A percentile compares a stretch with the other conserved stretches of the same genome.
Conservation (phyloP, 2,797 vertebrate genomes). For the Phylloscopus collybita region DNA sequence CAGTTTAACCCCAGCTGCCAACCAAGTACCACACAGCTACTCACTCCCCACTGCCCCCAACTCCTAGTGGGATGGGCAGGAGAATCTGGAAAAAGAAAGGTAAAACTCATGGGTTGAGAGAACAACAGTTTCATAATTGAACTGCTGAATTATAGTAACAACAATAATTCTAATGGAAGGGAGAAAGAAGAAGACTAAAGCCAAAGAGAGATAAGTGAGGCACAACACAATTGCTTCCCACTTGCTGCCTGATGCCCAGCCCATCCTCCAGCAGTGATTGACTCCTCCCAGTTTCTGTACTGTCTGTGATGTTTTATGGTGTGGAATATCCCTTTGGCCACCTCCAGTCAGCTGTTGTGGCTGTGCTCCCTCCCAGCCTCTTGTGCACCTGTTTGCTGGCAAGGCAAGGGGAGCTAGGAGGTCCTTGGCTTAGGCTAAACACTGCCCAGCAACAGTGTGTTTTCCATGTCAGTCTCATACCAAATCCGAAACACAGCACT, state of each 20-base stretch:
- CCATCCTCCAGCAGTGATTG: neutral
- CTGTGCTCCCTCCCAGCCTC: neutral
- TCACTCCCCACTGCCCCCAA: fast-evolving
- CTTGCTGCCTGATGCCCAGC: neutral
- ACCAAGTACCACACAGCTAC: neutral
- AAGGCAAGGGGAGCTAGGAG: neutral
- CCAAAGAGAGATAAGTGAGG: neutral
- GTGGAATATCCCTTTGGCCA: neutral
- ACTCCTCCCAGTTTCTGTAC: neutral
- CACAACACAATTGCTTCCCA: neutral
- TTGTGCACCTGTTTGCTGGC: neutral
- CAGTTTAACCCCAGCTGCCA: neutral
- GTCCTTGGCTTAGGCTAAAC: neutral
- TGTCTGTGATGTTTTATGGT: neutral
- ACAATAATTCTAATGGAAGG: neutral
- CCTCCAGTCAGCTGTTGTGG: neutral
- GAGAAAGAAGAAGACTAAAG: neutral
- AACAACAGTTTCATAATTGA: neutral
- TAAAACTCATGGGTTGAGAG: neutral
- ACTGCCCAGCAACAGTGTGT: neutral
- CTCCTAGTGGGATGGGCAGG: neutral
- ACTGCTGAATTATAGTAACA: neutral
- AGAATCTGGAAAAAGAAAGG: neutral
- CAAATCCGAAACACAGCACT: neutral
- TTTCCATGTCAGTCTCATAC: neutral